phyloP scores from a whole-genome alignment of 2,888 invertebrate species.

The Graphium colonna region DNA sequence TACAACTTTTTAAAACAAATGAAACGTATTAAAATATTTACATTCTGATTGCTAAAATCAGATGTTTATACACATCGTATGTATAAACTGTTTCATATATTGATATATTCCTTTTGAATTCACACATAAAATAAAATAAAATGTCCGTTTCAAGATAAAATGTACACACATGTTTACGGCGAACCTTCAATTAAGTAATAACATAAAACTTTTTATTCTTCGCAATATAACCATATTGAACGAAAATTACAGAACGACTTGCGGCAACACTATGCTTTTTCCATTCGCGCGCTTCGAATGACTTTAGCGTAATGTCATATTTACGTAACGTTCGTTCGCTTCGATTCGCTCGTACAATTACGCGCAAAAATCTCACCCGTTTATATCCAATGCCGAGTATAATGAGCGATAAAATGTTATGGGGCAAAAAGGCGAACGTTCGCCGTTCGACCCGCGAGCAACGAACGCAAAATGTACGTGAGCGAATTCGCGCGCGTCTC shows the following conservation, averaged over 20 bases:
- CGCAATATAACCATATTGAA: background rate
- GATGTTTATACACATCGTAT: too few relatives aligned
- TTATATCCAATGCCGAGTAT: constrained; percentile 18
- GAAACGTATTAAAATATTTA: background rate
- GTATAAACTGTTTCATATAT: too few relatives aligned
- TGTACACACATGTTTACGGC: too few relatives aligned
- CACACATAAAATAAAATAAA: too few relatives aligned
- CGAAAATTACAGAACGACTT: background rate
- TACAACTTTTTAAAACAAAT: too few relatives aligned
- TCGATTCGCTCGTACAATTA: constrained; percentile 14
- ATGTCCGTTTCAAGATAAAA: too few relatives aligned
- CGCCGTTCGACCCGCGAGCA: constrained; percentile 14
- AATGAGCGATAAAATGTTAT: constrained; percentile 28
- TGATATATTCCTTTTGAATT: too few relatives aligned
- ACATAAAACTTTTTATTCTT: background rate
- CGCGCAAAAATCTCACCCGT: constrained; percentile 17
- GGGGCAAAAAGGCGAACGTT: constrained; percentile 21
- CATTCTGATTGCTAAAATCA: background rate
- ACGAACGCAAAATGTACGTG: constrained; percentile 25
- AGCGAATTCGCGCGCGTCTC: constrained; percentile 23
- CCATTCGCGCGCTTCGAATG: background rate
- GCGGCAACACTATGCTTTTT: background rate
- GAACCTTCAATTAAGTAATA: background rate
- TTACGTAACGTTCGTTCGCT: constrained; percentile 9
- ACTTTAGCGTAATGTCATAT: constrained; percentile 1